Percentiles rank a stretch among this genome's conserved stretches.
Conservation (phyloP, 2,113 vertebrate species). For the Mastomys coucha region DNA sequence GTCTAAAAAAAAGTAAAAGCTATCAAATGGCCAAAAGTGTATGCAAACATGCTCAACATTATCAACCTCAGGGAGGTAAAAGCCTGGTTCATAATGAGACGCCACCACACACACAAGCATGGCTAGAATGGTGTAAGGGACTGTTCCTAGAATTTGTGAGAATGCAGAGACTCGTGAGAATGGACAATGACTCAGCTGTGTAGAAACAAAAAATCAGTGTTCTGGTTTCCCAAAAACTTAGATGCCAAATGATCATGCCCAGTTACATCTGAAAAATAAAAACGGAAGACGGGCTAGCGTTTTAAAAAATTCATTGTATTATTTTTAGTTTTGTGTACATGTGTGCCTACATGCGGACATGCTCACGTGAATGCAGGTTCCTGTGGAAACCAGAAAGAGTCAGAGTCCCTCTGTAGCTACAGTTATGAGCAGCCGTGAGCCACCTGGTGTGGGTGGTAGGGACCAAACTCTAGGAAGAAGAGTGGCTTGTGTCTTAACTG, state of each 20-base stretch:
- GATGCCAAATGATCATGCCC: background rate
- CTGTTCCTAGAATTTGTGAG: background rate
- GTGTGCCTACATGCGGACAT: background rate
- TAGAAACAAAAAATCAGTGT: background rate
- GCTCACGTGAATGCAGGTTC: background rate
- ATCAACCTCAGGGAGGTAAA: background rate
- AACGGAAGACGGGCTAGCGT: background rate
- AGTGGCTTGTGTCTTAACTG: background rate
- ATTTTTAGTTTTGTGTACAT: background rate
- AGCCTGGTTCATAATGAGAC: background rate
- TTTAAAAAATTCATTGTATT: background rate
- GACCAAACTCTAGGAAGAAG: background rate
- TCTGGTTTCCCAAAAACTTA: background rate
- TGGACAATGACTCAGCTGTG: background rate
- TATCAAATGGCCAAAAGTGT: background rate
- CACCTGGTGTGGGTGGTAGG: background rate
- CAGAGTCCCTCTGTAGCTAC: background rate
- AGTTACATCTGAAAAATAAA: background rate
- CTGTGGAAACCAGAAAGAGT: background rate
- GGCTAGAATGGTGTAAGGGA: background rate
- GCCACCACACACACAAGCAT: background rate
- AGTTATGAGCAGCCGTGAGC: background rate
- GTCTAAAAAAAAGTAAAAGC: background rate
- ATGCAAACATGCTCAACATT: background rate
- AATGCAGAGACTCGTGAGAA: background rate